Evolutionary conservation across 2,113 vertebrate species (phyloP).

Genomic region (Naja naja): DNA sequence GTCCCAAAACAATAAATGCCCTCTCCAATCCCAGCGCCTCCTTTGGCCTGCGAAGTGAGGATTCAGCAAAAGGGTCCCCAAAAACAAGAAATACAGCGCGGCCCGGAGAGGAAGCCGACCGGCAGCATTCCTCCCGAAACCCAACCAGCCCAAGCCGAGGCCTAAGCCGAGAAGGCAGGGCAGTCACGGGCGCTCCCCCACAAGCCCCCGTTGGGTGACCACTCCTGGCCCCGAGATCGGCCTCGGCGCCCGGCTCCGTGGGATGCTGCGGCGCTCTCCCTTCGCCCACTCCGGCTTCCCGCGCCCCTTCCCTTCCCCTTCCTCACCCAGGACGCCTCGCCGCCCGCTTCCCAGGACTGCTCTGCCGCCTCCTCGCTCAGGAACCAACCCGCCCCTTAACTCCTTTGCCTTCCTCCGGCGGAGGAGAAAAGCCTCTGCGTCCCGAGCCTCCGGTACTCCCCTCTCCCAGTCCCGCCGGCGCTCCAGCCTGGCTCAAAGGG

Average conservation of each 20-base stretch:
- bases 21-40: not conserved
- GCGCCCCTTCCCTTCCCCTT: not conserved
- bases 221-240: too few relatives aligned
- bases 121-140: not conserved
- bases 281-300: not conserved
- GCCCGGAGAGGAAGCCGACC: not conserved
- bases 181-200: too few relatives aligned
- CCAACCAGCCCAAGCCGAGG: not conserved
- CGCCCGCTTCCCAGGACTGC: not conserved
- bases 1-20: not conserved
- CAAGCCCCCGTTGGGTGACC: too few relatives aligned
- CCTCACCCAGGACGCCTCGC: not conserved
- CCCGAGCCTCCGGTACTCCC: not conserved
- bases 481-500: not conserved
- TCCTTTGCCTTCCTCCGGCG: not conserved
- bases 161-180: not conserved
- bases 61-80: not conserved
- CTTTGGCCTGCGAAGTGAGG: not conserved
- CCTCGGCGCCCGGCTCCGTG: not conserved
- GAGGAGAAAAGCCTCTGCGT: not conserved
- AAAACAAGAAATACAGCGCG: not conserved
- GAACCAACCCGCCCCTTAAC: not conserved
- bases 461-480: not conserved
- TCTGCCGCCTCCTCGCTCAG: not conserved
- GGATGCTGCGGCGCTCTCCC: not conserved